Percentiles rank a stretch among this genome's conserved stretches.
These are phyloP conservation scores for Pterocles orientalis DNA, from an alignment of 2,113 vertebrate species.

Conservation along the genomic window DNA sequence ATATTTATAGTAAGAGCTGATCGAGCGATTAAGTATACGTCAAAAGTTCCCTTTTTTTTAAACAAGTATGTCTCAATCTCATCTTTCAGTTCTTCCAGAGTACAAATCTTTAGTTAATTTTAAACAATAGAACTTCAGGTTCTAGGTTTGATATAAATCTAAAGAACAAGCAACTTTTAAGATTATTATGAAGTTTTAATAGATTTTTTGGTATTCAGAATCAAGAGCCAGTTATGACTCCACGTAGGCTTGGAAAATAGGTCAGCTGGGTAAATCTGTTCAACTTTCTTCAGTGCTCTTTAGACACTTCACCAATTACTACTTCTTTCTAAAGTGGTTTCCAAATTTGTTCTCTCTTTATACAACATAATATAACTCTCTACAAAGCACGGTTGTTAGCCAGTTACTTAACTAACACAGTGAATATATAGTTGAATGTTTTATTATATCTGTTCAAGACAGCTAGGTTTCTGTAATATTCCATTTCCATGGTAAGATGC, in stretches of 20 bases:
- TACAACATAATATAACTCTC: background rate
- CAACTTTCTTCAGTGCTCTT: background rate
- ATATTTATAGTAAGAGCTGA: background rate
- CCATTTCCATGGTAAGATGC: background rate
- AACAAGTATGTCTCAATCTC: background rate
- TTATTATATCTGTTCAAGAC: background rate
- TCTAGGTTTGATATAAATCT: background rate
- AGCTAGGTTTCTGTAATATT: background rate
- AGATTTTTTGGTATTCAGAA: background rate
- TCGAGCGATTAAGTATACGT: background rate
- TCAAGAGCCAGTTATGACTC: background rate
- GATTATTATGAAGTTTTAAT: background rate
- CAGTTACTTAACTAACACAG: background rate
- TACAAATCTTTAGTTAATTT: background rate
- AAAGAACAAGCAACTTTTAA: background rate
- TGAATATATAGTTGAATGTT: background rate
- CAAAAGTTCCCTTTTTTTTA: background rate
- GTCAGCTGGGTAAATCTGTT: background rate
- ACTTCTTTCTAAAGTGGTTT: background rate
- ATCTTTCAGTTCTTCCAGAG: background rate
- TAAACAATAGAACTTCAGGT: background rate
- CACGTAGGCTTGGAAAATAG: background rate
- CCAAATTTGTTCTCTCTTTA: background rate
- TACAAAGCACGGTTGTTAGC: background rate
- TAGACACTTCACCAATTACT: background rate